Conservation (phyloP, 2,113 vertebrate genomes). For the Pavo muticus region DNA sequence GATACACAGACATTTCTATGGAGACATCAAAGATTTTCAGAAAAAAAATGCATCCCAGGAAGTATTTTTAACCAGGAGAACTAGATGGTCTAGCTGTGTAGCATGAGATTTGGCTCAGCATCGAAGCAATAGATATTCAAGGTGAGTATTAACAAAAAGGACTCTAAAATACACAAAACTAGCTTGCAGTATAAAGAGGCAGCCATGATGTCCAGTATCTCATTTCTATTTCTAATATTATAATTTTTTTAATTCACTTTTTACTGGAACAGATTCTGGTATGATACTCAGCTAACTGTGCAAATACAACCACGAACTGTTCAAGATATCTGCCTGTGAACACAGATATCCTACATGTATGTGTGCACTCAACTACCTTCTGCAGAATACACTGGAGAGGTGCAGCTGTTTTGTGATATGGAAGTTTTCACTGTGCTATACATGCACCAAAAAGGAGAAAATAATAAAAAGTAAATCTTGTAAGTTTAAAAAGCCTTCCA, state of each 20-base stretch:
- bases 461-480: background rate
- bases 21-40: background rate
- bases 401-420: background rate
- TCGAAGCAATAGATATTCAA: background rate
- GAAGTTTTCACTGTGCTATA: fast-evolving
- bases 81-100: background rate
- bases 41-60: background rate
- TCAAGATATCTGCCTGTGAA: background rate
- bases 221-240: background rate
- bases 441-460: background rate
- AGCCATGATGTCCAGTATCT: background rate
- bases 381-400: background rate
- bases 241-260: background rate
- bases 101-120: background rate
- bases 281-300: fast-evolving
- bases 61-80: background rate
- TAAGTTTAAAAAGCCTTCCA: background rate
- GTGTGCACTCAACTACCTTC: background rate
- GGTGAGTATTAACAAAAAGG: background rate
- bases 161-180: background rate
- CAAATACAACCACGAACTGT: background rate
- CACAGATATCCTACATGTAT: fast-evolving
- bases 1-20: background rate
- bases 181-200: background rate
- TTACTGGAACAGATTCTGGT: background rate